Conservation (phyloP, 2,113 vertebrate species). For the Muntiacus reevesi region DNA sequence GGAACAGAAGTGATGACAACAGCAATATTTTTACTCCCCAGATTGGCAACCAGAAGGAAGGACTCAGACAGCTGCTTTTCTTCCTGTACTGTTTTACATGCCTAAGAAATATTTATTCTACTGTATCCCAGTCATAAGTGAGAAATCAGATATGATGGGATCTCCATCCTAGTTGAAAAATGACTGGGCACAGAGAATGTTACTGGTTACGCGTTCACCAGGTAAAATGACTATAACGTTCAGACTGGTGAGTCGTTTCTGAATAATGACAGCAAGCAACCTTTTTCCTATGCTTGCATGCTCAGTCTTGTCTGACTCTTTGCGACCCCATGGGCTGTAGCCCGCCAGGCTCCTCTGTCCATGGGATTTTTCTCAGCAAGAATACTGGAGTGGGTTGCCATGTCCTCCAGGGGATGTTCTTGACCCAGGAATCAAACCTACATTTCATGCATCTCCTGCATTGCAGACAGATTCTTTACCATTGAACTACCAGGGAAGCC, state of each 20-base stretch:
- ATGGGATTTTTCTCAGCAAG: not conserved
- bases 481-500: not conserved
- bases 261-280: not conserved
- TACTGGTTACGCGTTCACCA: not conserved
- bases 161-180: not conserved
- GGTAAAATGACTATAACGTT: not conserved
- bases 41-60: not conserved
- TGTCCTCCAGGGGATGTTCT: not conserved
- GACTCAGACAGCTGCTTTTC: not conserved
- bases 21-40: not conserved
- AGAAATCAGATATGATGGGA: not conserved
- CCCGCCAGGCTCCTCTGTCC: not conserved
- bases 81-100: not conserved
- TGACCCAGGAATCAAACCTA: not conserved
- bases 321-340: not conserved
- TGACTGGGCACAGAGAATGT: not conserved
- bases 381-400: not conserved
- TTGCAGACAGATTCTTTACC: not conserved
- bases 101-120: not conserved
- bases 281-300: not conserved
- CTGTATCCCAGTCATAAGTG: not conserved
- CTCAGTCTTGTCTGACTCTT: not conserved
- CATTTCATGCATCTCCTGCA: not conserved
- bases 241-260: not conserved
- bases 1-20: not conserved